Base-by-base conservation (phyloP, 2,888 invertebrate genomes). In the Pandemis heparana region DNA sequence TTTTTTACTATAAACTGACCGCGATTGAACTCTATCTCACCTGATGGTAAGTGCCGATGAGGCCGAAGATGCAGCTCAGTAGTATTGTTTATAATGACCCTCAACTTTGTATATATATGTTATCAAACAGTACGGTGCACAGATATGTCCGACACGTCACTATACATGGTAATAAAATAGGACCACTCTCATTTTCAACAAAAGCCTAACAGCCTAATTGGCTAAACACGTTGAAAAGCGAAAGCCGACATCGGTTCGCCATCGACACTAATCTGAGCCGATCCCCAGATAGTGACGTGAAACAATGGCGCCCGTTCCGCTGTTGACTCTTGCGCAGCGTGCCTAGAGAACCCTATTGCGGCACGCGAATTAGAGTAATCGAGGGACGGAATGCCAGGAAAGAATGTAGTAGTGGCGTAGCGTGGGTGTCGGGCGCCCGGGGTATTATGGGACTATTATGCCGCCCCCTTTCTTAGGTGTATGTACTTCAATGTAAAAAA, bases 201-300 rank as follows among this genome's bases (percentile, higher is more conserved):
- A 62, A 69, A 65, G 63, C 59, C 59, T 16, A 62, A 71, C 12
- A 77, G 68, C 18, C 56, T 75, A 77, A 78, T 78, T 77, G 77
- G 74, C 76, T 46, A 70, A 77, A 76, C 75, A 76, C 70, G 76
- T 77, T 79, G 77, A 79, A 85, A 85, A 85, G 73, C 82, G 83
- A 87, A 87, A 87, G 82, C 81, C 77, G 71, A 78, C 77, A 79
- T 81, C 74, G 74, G 78, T 79, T 79, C 76, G 75, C 76, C 84
- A 87, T 89, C 87, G 86, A 88, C 89, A 89, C 81, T 88, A 89
- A 91, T 91, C 87, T 87, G 82, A 79, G 80, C 77, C 77, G 87
- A 90, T 92, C 91, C 85, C 82, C 79, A 78, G 90, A 89, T 91
- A 91, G 87, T 82, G 82, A 84, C 85, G 85, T 86, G 84, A 83